Percentiles rank a stretch among this genome's conserved stretches.
These are phyloP conservation scores for Hexactinellida sp. DNA, from an alignment of 37 sponge, comb jelly and placozoan species.

Conservation along the genomic window DNA sequence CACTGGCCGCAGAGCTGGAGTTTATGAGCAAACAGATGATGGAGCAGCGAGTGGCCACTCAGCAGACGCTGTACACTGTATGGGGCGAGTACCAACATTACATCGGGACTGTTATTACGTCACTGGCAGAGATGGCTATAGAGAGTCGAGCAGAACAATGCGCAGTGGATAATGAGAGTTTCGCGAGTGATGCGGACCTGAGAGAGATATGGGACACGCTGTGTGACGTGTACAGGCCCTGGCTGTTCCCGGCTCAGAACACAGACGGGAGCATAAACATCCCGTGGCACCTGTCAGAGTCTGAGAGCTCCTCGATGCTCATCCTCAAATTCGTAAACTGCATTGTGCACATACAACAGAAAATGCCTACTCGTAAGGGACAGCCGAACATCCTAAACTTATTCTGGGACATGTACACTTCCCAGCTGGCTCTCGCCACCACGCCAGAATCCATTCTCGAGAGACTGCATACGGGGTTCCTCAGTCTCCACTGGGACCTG, in stretches of 20 bases:
- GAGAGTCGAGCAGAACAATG: background rate
- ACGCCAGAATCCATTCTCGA: conserved; percentile 33
- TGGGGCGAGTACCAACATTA: background rate
- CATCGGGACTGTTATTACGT: background rate
- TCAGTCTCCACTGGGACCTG: conserved; percentile 41
- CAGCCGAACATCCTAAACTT: background rate
- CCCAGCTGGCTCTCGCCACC: conserved; percentile 21
- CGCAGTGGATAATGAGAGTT: background rate
- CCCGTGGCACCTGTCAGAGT: conserved; percentile 9
- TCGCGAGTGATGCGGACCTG: background rate
- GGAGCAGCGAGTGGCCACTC: background rate
- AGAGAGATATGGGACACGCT: background rate
- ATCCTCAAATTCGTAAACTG: background rate
- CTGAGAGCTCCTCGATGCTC: background rate
- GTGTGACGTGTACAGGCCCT: background rate
- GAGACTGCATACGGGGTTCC: conserved; percentile 39
- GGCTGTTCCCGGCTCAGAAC: conserved; percentile 1
- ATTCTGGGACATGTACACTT: conserved; percentile 45
- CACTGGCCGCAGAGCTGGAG: background rate
- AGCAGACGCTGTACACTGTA: conserved; percentile 11
- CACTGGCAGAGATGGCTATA: background rate
- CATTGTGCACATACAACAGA: background rate
- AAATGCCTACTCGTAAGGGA: conserved; percentile 6
- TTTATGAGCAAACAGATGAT: background rate
- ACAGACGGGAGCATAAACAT: background rate